Percentiles rank a stretch among this genome's conserved stretches.
Evolutionary conservation across 2,888 invertebrate genomes (phyloP).

Genomic region (Ferdinandea cuprea): DNA sequence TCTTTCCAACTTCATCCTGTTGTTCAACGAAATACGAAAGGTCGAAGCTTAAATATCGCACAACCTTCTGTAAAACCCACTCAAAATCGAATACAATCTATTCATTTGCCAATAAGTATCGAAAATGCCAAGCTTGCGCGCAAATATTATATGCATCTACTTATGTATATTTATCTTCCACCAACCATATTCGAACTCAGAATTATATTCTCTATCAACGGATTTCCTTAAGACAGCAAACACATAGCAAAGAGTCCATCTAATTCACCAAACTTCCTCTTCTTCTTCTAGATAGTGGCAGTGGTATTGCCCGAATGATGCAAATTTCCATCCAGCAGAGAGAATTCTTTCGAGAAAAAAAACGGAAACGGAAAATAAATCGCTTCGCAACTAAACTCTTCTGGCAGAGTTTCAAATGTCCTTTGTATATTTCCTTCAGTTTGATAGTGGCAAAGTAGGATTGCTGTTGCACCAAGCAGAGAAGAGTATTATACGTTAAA

Average conservation of each 20-base stretch:
- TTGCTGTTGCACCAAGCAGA: no score
- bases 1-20: neutral
- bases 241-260: conserved; percentile 7
- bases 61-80: neutral
- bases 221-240: conserved; percentile 30
- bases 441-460: no score
- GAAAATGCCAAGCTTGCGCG: neutral
- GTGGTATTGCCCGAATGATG: conserved; percentile 6
- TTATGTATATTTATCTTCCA: neutral
- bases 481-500: neutral
- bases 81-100: neutral
- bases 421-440: neutral
- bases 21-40: neutral
- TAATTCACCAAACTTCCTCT: neutral
- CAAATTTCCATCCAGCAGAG: conserved; percentile 5
- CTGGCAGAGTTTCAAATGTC: conserved; percentile 44
- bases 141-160: no score
- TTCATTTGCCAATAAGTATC: neutral
- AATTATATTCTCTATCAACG: conserved; percentile 15
- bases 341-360: conserved; percentile 9
- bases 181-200: neutral
- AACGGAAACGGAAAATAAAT: conserved; percentile 29
- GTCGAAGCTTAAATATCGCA: neutral
- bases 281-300: no score
- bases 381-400: conserved; percentile 6